A percentile compares a stretch with the other conserved stretches of the same genome.
phyloP scores from a whole-genome alignment of 2,797 vertebrate species.

The Numenius phaeopus region DNA sequence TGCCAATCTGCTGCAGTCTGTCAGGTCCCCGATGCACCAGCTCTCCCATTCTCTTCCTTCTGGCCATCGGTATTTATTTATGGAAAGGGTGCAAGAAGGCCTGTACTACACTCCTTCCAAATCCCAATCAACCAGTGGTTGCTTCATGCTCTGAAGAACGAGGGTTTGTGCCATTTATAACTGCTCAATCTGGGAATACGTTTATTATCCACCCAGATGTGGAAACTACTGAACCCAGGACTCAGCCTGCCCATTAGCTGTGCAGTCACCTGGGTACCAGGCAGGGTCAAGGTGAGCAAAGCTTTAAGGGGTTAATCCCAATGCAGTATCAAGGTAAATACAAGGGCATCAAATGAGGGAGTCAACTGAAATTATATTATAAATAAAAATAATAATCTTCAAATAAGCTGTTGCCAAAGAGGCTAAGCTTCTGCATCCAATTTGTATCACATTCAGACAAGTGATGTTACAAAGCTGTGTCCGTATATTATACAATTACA shows the following conservation, averaged over 20 bases:
- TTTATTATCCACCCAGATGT: neutral
- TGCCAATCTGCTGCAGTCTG: neutral
- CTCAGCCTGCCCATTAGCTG: neutral
- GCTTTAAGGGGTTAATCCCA: slow-evolving; percentile 22
- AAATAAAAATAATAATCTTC: slow-evolving; percentile 47
- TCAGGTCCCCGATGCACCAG: neutral
- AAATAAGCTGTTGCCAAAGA: slow-evolving; percentile 18
- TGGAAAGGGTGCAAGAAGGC: neutral
- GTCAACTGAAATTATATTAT: neutral
- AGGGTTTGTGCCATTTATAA: neutral
- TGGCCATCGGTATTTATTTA: neutral
- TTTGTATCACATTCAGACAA: slow-evolving; percentile 57
- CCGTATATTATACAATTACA: slow-evolving; percentile 17
- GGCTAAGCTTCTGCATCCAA: slow-evolving; percentile 38
- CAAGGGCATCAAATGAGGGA: neutral
- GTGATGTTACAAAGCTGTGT: slow-evolving; percentile 33
- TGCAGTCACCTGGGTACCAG: neutral
- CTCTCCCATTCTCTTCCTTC: neutral
- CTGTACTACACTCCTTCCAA: neutral
- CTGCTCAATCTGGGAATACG: neutral
- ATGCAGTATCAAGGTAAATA: neutral
- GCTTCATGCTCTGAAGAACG: neutral
- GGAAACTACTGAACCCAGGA: neutral
- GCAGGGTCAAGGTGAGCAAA: neutral
- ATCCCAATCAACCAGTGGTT: neutral